Evolutionary conservation across 2,888 invertebrate genomes (phyloP).

Genomic region (Pterobdella sp.): DNA sequence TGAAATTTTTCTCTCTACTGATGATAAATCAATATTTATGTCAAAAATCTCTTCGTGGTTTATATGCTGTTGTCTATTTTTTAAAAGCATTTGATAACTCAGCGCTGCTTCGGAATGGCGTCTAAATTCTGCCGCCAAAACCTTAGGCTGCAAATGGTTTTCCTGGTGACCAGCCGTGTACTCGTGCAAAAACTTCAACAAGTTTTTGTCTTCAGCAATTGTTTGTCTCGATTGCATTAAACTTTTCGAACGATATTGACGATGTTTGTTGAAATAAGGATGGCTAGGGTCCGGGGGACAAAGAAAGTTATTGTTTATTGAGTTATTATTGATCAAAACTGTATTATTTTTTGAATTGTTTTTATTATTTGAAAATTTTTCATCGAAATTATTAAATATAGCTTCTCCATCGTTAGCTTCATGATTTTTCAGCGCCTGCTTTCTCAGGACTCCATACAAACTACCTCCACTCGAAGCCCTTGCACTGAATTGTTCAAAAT

Average conservation of each 20-base stretch:
- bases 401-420: background rate
- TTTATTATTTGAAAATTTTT: constrained; percentile 4
- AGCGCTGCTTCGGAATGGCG: constrained; percentile 31
- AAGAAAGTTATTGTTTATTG: constrained; percentile 11
- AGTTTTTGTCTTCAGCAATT: constrained; percentile 32
- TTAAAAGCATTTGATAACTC: background rate
- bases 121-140: constrained; percentile 23
- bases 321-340: too few species aligned
- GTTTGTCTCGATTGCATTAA: constrained; percentile 32
- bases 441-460: constrained; percentile 35
- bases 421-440: constrained; percentile 30
- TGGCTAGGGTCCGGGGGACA: constrained; percentile 19
- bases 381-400: background rate
- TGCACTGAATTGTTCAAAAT: constrained; percentile 34
- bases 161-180: constrained; percentile 30
- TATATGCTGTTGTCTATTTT: background rate
- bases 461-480: constrained; percentile 36
- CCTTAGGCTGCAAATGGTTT: background rate
- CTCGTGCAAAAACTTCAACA: constrained; percentile 33
- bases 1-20: background rate
- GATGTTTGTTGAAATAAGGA: constrained; percentile 16
- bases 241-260: constrained; percentile 34
- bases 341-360: background rate
- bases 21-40: background rate
- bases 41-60: background rate